A percentile compares a stretch with the other conserved stretches of the same genome.
These are phyloP conservation scores for Cerastis rubricosa DNA, from an alignment of 2,888 invertebrate genomes.

Conservation along the genomic window DNA sequence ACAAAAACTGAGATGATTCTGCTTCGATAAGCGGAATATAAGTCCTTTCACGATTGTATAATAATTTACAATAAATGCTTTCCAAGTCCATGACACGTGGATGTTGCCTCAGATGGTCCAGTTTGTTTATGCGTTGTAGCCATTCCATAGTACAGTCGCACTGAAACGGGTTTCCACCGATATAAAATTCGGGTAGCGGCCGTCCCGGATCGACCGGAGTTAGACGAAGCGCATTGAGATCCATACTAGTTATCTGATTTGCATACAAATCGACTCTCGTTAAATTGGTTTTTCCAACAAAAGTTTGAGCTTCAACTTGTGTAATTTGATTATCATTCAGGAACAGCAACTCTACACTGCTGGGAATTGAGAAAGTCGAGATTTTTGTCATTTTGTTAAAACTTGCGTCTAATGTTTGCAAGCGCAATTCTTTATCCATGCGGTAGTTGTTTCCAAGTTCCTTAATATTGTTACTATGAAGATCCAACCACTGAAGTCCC, in stretches of 20 bases:
- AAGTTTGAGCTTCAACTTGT: constrained; percentile 96
- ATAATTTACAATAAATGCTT: constrained; percentile 96
- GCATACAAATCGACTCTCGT: constrained; percentile 98
- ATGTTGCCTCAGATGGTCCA: constrained; percentile 95
- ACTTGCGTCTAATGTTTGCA: constrained; percentile 97
- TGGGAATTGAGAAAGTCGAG: constrained; percentile 94
- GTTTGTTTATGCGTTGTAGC: constrained; percentile 97
- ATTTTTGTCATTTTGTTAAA: constrained; percentile 96
- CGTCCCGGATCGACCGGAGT: constrained; percentile 94
- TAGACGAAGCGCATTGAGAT: constrained; percentile 96
- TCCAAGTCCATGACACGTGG: constrained; percentile 97
- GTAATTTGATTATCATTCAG: constrained; percentile 97
- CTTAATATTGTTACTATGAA: constrained; percentile 96
- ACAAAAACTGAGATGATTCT: constrained; percentile 97
- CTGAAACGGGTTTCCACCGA: constrained; percentile 98
- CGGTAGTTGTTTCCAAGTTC: constrained; percentile 95
- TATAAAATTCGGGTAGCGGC: constrained; percentile 96
- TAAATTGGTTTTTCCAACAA: constrained; percentile 96
- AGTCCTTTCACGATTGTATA: constrained; percentile 95
- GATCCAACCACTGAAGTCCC: constrained; percentile 96
- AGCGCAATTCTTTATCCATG: constrained; percentile 92
- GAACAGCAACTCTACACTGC: constrained; percentile 96
- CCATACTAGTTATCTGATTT: constrained; percentile 97
- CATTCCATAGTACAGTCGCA: constrained; percentile 99
- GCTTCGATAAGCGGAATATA: constrained; percentile 97